Evolutionary conservation across 2,797 vertebrate species (phyloP).

Genomic region (Mus minutoides): DNA sequence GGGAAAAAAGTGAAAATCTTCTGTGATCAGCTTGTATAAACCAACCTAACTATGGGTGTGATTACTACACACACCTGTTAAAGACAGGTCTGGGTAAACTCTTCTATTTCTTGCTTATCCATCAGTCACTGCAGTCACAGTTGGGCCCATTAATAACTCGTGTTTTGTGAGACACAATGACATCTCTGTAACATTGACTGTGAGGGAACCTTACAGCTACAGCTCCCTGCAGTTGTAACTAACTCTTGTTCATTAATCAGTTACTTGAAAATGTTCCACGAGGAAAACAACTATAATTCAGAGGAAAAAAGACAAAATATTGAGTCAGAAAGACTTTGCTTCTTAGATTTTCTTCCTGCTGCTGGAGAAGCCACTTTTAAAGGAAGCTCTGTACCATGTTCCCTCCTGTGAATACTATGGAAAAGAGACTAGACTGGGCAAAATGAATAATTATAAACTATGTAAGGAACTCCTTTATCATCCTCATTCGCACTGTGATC

Average conservation of each 20-base stretch:
- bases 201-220: constrained; percentile 91
- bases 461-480: constrained; percentile 95
- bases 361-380: constrained; percentile 84
- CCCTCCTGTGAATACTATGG: constrained; percentile 80
- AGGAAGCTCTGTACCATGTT: constrained; percentile 72
- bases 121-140: constrained; percentile 84
- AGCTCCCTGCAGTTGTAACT: constrained; percentile 89
- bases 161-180: constrained; percentile 76
- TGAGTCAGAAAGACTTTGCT: constrained; percentile 78
- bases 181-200: constrained; percentile 74
- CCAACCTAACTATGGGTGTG: constrained; percentile 85
- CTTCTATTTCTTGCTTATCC: constrained; percentile 84
- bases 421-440: constrained; percentile 88
- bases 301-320: constrained; percentile 70
- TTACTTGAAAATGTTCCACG: constrained; percentile 87
- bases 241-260: constrained; percentile 85
- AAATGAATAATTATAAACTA: constrained; percentile 95
- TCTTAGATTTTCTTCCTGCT: constrained; percentile 79
- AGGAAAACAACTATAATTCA: constrained; percentile 80
- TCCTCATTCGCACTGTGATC: constrained; percentile 93
- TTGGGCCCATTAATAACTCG: constrained; percentile 79
- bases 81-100: constrained; percentile 85
- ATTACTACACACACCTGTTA: constrained; percentile 87
- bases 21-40: constrained; percentile 59
- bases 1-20: constrained; percentile 61